Percentiles rank a stretch among this genome's conserved stretches.
phyloP scores from a whole-genome alignment of 1,140 invertebrate species.

The Pseudomyrmex pallidus region DNA sequence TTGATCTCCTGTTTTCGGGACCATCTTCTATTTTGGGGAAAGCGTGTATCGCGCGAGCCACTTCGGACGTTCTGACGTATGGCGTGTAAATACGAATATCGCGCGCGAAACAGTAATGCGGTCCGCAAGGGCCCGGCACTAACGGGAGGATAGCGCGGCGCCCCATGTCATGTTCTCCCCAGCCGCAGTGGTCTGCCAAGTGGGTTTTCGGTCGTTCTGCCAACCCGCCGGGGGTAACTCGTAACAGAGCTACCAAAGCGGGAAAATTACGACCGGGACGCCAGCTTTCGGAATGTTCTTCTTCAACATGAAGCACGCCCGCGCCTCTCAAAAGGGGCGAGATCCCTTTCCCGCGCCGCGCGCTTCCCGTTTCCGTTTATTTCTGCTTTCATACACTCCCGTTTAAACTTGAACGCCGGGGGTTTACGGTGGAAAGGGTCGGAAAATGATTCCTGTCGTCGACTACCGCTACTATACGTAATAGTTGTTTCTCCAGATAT shows the following conservation, averaged over 20 bases:
- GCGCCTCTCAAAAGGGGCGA: conserved; percentile 41
- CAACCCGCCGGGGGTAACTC: conserved; percentile 57
- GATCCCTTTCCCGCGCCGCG: conserved; percentile 42
- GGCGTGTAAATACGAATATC: conserved; percentile 71
- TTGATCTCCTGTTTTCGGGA: conserved; percentile 43
- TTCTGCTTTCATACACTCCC: conserved; percentile 38
- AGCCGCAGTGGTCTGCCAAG: conserved; percentile 69
- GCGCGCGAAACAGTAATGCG: conserved; percentile 53
- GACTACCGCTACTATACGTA: conserved; percentile 10
- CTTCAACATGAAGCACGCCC: conserved; percentile 26
- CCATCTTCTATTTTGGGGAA: background rate
- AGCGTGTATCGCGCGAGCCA: conserved; percentile 18
- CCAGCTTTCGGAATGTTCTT: conserved; percentile 57
- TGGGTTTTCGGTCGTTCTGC: conserved; percentile 62
- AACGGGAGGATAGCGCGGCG: conserved; percentile 9
- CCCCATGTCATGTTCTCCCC: conserved; percentile 60
- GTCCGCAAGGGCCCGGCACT: background rate
- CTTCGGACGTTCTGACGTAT: conserved; percentile 48
- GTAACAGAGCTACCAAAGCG: conserved; percentile 69
- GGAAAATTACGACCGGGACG: conserved; percentile 67
- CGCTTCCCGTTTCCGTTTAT: conserved; percentile 50
- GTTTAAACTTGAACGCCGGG: conserved; percentile 33
- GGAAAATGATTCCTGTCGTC: conserved; percentile 40
- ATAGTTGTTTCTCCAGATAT: conserved; percentile 20
- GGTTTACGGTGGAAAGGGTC: background rate